A percentile compares a stretch with the other conserved stretches of the same genome.
Evolutionary conservation across 2,888 invertebrate species (phyloP).

Genomic region (Agriopis aurantiaria): DNA sequence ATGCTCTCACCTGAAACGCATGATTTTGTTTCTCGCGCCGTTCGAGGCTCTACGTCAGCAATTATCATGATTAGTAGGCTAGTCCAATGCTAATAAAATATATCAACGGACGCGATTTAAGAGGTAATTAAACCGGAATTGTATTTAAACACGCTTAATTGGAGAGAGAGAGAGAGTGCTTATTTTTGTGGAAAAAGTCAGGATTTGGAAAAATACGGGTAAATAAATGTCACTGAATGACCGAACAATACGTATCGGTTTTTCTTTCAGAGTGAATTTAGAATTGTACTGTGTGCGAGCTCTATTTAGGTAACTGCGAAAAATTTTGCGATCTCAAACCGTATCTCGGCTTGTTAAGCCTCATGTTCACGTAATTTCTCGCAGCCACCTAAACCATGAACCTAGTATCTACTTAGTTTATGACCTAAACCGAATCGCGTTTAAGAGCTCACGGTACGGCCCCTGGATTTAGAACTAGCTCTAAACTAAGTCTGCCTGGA

Average conservation of each 20-base stretch:
- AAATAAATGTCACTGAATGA: background rate
- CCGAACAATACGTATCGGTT: background rate
- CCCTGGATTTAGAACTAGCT: too few relatives aligned
- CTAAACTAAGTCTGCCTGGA: too few relatives aligned
- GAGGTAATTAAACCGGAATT: conserved; percentile 31
- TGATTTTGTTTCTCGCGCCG: conserved; percentile 31
- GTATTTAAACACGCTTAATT: conserved; percentile 29
- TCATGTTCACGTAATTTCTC: too few relatives aligned
- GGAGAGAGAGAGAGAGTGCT: conserved; percentile 12
- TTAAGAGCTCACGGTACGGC: too few relatives aligned
- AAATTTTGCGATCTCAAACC: too few relatives aligned
- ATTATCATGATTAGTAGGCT: conserved; percentile 45
- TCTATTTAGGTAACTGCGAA: too few relatives aligned
- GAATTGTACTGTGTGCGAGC: background rate
- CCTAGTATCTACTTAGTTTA: too few relatives aligned
- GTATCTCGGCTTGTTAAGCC: too few relatives aligned
- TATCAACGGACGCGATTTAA: conserved; percentile 36
- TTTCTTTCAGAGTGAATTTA: background rate
- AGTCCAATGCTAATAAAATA: conserved; percentile 37
- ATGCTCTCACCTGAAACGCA: conserved; percentile 21
- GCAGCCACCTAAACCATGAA: too few relatives aligned
- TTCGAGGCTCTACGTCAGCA: conserved; percentile 35
- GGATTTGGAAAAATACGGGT: background rate
- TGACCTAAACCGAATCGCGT: too few relatives aligned
- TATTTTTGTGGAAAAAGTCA: conserved; percentile 4